These are phyloP conservation scores for Schrankia costaestrigalis DNA, from an alignment of 2,888 invertebrate genomes.

Conservation along the genomic window DNA sequence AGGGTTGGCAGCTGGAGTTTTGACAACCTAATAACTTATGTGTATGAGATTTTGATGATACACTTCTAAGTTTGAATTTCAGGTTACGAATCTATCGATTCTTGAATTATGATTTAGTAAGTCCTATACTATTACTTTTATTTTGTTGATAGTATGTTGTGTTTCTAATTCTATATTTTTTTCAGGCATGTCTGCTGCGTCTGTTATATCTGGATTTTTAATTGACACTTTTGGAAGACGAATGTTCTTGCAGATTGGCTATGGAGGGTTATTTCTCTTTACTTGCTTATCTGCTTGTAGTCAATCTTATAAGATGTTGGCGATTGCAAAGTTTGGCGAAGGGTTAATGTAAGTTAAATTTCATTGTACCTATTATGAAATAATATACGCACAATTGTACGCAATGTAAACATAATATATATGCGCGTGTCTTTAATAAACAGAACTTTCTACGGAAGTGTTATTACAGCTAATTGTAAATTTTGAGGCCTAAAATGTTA, in stretches of 20 bases:
- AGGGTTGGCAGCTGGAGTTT: no score
- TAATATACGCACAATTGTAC: not conserved
- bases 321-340: constrained; percentile 51
- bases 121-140: no score
- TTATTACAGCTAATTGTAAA: no score
- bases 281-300: constrained; percentile 50
- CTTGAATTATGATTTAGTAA: no score
- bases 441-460: no score
- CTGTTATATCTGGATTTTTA: constrained; percentile 54
- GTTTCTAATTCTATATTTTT: constrained; percentile 9
- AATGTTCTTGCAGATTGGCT: constrained; percentile 47
- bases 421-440: no score
- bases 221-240: constrained; percentile 62
- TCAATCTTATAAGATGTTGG: constrained; percentile 49
- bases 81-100: no score
- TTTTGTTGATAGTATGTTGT: no score
- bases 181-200: constrained; percentile 55
- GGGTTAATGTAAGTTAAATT: constrained; percentile 52
- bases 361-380: not conserved
- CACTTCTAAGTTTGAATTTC: no score
- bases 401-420: no score
- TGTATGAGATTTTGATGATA: no score
- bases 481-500: no score
- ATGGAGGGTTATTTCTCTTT: constrained; percentile 48
- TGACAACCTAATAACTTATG: not conserved